phyloP scores from a whole-genome alignment of 2,888 invertebrate species.

The Balanococcus diminutus region DNA sequence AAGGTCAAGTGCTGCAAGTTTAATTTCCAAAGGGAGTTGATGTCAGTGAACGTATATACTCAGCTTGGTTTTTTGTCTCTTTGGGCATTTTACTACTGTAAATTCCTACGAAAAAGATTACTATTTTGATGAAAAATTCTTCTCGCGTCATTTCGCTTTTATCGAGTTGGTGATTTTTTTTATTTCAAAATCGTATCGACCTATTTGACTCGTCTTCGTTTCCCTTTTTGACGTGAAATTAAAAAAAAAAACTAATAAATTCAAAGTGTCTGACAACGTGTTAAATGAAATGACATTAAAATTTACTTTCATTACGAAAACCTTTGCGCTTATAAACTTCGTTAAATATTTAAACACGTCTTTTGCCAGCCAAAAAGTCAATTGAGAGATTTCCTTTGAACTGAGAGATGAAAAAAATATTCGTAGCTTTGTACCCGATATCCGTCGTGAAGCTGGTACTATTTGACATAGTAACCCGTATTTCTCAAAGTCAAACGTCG shows the following conservation, averaged over 20 bases:
- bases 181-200: not conserved
- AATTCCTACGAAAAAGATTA: not conserved
- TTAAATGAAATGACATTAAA: not conserved
- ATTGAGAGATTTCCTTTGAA: not conserved
- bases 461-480: not conserved
- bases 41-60: not conserved
- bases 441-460: not conserved
- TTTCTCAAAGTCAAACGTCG: not conserved
- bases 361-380: not conserved
- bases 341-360: not conserved
- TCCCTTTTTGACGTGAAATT: not conserved
- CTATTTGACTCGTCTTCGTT: not conserved
- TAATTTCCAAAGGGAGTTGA: constrained; percentile 13
- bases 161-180: not conserved
- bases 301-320: not conserved
- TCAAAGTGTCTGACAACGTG: not conserved
- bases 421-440: not conserved
- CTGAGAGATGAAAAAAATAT: not conserved
- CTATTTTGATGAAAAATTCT: not conserved
- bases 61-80: not conserved
- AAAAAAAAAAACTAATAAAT: not conserved
- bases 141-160: not conserved
- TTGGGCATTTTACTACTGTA: not conserved
- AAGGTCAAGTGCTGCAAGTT: constrained; percentile 26
- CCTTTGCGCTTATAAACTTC: not conserved